A percentile compares a stretch with the other conserved stretches of the same genome.
Conservation (phyloP, 2,888 invertebrate species). For the Nymphalis polychloros region DNA sequence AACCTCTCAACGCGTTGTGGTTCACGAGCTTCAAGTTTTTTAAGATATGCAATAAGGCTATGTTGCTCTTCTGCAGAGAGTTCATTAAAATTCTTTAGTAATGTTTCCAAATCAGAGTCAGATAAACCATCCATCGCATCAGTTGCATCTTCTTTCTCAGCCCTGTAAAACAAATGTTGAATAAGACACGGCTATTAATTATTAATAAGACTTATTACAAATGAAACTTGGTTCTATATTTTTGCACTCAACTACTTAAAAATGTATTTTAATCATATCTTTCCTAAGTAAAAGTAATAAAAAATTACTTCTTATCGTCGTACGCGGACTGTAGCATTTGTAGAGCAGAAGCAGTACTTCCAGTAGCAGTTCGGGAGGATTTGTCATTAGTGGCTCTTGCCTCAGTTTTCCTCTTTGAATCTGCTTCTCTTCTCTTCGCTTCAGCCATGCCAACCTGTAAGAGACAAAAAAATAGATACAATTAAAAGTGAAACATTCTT, state of each 20-base stretch:
- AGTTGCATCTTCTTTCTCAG: constrained; percentile 57
- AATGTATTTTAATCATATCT: no score
- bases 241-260: no score
- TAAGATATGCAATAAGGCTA: constrained; percentile 89
- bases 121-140: constrained; percentile 87
- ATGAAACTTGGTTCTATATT: no score
- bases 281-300: no score
- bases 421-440: constrained; percentile 67
- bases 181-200: no score
- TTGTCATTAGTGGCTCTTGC: constrained; percentile 22
- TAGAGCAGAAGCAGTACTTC: constrained; percentile 64
- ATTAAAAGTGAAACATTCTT: no score
- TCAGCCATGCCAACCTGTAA: constrained; percentile 70
- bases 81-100: constrained; percentile 89
- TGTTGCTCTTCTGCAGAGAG: constrained; percentile 91
- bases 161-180: constrained; percentile 42
- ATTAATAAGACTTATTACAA: neutral
- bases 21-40: constrained; percentile 89
- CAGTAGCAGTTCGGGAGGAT: constrained; percentile 26
- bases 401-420: constrained; percentile 45
- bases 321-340: constrained; percentile 75
- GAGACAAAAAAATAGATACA: neutral
- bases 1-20: constrained; percentile 89
- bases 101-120: constrained; percentile 89
- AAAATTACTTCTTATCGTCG: constrained; percentile 64